These are phyloP conservation scores for Orchestia grillus DNA, from an alignment of 1,140 invertebrate species.

Conservation along the genomic window DNA sequence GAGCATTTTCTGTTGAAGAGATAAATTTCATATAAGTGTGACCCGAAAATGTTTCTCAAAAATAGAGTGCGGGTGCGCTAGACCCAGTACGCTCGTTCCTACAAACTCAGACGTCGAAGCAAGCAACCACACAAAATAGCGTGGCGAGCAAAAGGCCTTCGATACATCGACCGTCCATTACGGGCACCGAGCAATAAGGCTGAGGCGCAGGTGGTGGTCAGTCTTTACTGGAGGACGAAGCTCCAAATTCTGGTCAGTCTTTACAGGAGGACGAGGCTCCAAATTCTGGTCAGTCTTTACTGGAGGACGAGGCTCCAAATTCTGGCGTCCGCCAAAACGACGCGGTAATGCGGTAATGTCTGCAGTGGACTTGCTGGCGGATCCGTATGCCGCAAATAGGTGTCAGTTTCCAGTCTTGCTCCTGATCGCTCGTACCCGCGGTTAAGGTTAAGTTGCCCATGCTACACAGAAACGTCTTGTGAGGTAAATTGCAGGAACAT, in stretches of 20 bases:
- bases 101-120: background rate
- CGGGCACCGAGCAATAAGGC: background rate
- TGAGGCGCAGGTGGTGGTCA: background rate
- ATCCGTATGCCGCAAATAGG: background rate
- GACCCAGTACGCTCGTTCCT: background rate
- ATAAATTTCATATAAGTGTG: background rate
- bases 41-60: too few species aligned
- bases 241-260: background rate
- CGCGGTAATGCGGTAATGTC: background rate
- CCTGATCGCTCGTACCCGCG: too few species aligned
- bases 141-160: background rate
- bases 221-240: background rate
- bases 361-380: background rate
- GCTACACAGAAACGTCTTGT: background rate
- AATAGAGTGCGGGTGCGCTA: too few species aligned
- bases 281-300: background rate
- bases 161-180: background rate
- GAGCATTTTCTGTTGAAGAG: background rate
- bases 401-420: background rate
- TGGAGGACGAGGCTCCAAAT: background rate
- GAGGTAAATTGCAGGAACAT: too few species aligned
- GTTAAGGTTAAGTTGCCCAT: background rate
- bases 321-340: background rate
- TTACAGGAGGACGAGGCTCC: background rate
- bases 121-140: background rate